phyloP scores from a whole-genome alignment of 2,888 invertebrate genomes.

The Agrotis ipsilon region DNA sequence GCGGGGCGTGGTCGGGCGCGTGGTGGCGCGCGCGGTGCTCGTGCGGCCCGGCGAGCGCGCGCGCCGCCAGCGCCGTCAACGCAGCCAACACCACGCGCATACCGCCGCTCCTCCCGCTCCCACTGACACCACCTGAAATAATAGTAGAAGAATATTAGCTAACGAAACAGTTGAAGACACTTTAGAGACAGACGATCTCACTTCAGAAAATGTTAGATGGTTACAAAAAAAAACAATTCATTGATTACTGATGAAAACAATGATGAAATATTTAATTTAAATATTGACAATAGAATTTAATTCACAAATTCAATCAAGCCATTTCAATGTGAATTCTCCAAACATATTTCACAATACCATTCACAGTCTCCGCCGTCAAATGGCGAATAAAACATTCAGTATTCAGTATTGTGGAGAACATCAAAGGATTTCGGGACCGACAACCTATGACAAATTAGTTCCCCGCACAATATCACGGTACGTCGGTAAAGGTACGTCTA shows the following conservation, averaged over 20 bases:
- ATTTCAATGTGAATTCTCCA: background rate
- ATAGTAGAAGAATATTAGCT: background rate
- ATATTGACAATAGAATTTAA: background rate
- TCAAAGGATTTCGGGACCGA: conserved; percentile 46
- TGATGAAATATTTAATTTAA: background rate
- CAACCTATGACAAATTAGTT: conserved; percentile 51
- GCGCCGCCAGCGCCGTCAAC: conserved; percentile 88
- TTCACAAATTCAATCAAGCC: background rate
- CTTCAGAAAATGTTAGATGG: too few relatives aligned
- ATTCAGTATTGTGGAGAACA: conserved; percentile 33
- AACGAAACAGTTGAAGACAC: background rate
- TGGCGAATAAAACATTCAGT: conserved; percentile 26
- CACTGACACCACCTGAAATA: conserved; percentile 86
- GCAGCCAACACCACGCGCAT: conserved; percentile 89
- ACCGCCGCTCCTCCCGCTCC: conserved; percentile 85
- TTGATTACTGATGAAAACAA: background rate
- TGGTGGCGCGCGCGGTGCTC: conserved; percentile 90
- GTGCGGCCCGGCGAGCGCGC: conserved; percentile 86
- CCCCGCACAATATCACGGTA: conserved; percentile 32
- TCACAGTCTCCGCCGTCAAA: conserved; percentile 15
- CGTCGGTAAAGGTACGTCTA: background rate
- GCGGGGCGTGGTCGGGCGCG: conserved; percentile 84
- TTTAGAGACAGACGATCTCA: too few relatives aligned
- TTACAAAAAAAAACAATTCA: too few relatives aligned
- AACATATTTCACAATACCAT: conserved; percentile 5